These are phyloP conservation scores for Mungos mungo DNA, from an alignment of 2,113 vertebrate genomes.

Conservation along the genomic window DNA sequence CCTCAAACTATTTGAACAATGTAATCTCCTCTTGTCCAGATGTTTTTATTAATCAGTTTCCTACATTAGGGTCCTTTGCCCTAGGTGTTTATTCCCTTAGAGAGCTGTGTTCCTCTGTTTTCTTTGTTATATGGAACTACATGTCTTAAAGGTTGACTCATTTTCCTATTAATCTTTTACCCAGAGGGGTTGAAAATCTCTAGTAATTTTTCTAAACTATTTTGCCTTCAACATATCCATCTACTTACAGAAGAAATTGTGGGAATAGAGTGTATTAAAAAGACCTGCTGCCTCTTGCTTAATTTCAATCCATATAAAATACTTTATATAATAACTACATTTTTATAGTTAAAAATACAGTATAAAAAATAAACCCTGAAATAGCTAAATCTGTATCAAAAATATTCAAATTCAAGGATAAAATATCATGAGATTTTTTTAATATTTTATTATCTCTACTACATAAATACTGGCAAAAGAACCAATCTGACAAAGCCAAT, in stretches of 20 bases:
- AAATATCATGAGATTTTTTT: constrained; percentile 1
- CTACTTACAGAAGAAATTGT: constrained; percentile 8
- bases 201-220: constrained; percentile 14
- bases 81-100: not conserved
- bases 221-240: not conserved
- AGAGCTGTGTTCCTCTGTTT: not conserved
- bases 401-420: constrained; percentile 15
- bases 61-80: not conserved
- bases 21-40: not conserved
- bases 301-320: constrained; percentile 44
- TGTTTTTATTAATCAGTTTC: constrained; percentile 9
- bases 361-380: constrained; percentile 52
- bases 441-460: constrained; percentile 15
- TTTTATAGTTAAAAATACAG: not conserved
- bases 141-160: not conserved
- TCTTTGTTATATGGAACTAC: not conserved
- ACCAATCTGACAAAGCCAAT: not conserved
- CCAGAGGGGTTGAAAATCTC: not conserved
- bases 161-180: constrained; percentile 46
- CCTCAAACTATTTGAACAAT: not conserved
- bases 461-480: constrained; percentile 44
- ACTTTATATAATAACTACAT: constrained; percentile 12
- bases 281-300: not conserved
- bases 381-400: not conserved
- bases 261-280: not conserved